Evolutionary conservation across 1,140 invertebrate genomes (phyloP).

Genomic region (Drosophila arizonae): DNA sequence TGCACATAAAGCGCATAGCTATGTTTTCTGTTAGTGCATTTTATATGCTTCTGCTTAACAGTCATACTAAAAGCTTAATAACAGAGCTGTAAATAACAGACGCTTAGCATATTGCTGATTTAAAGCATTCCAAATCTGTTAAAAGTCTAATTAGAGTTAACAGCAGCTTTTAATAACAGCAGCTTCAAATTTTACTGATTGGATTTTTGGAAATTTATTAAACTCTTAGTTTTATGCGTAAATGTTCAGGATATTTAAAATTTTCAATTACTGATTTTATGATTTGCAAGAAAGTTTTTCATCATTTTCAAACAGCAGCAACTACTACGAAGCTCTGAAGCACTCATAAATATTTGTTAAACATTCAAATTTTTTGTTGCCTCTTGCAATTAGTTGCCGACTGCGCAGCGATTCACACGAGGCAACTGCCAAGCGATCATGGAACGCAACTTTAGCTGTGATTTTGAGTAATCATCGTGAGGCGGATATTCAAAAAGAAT

Average conservation of each 20-base stretch:
- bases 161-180: conserved; percentile 22
- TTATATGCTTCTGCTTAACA: too few species aligned
- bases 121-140: too few species aligned
- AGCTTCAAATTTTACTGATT: conserved; percentile 21
- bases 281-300: too few species aligned
- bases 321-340: background rate
- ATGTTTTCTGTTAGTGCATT: too few species aligned
- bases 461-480: conserved; percentile 76
- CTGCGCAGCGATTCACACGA: conserved; percentile 58
- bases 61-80: too few species aligned
- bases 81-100: too few species aligned
- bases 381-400: conserved; percentile 65
- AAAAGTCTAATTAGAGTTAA: background rate
- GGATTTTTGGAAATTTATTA: background rate
- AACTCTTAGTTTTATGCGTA: too few species aligned
- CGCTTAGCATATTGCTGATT: too few species aligned
- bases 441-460: conserved; percentile 52
- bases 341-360: background rate
- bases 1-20: too few species aligned
- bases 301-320: background rate
- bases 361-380: background rate
- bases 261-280: too few species aligned
- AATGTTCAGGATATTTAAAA: too few species aligned
- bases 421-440: conserved; percentile 36
- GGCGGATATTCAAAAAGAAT: conserved; percentile 61